Evolutionary conservation across 2,888 invertebrate genomes (phyloP), one percentile per base, ranked within the genome.

Genomic region (Temnothorax unifasciatus): DNA sequence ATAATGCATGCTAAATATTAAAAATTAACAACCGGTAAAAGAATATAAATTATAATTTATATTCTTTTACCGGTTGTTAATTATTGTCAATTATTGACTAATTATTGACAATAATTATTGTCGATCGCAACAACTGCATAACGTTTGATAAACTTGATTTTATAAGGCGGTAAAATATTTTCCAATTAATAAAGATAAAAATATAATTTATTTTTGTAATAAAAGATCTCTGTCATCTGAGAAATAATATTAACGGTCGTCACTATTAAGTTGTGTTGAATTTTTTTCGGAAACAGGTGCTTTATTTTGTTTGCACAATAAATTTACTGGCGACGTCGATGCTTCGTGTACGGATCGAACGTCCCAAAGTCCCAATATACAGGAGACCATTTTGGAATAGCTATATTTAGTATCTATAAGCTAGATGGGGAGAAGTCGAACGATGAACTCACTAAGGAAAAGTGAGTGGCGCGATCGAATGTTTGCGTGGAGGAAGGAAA

Each of bases 361-460:
- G 50, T 50, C 5, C 11, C 5, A 11, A 11, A 29, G 29, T 50
- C 18, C 18, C 6, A 11, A 13, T 3, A 41, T 73, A 74, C 0
- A 25, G n/a, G 18, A 6, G 18, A 44, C 18, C 6, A 59, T 59
- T 73, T 41, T 44, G 44, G 38, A n/a, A 59, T 59, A 29, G 41
- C 25, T 73, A 44, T 59, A 57, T 73, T 73, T 41, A 73, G 25
- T 34, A 13, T 69, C 13, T 18, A n/a, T 21, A 74, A 13, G 6
- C 38, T 18, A 74, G 1, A 25, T 2, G 38, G 1, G 13, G 44
- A 18, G 25, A 25, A 25, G 1, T 18, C 18, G 18, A 73, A 41
- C 11, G 54, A 73, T 73, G 21, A 57, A 41, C 1, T 73, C 13
- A 38, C 9, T 15, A 15, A 44, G 15, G 18, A 52, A 69, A 69